Conservation (phyloP, 2,797 vertebrate genomes). For the Sebastes paucispinis region DNA sequence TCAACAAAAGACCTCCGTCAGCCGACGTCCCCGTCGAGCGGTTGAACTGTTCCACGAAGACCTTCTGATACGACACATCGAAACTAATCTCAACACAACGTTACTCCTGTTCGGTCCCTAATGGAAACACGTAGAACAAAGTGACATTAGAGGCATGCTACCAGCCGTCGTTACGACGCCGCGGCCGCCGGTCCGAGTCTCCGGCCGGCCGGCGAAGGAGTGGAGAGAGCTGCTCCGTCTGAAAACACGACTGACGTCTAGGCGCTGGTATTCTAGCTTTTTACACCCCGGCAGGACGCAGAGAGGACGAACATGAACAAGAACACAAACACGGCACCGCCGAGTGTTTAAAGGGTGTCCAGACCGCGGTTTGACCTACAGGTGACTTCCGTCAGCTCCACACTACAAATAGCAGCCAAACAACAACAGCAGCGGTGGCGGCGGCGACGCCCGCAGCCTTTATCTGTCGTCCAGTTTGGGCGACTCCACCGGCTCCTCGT, state of each 20-base stretch:
- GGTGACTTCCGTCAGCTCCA: slow-evolving; percentile 72
- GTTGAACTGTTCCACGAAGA: slow-evolving; percentile 7
- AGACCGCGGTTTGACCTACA: slow-evolving; percentile 59
- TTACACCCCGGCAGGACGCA: slow-evolving; percentile 55
- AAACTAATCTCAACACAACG: slow-evolving; percentile 46
- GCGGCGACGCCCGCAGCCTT: slow-evolving; percentile 25
- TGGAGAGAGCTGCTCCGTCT: slow-evolving; percentile 33
- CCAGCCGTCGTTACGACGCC: not conserved
- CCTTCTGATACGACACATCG: slow-evolving; percentile 29
- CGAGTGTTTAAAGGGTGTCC: slow-evolving; percentile 76
- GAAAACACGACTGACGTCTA: slow-evolving; percentile 46
- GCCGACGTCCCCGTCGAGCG: not conserved
- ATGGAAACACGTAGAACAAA: slow-evolving; percentile 67
- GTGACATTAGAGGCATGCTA: slow-evolving; percentile 66
- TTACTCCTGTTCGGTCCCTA: slow-evolving; percentile 49
- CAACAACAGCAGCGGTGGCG: slow-evolving; percentile 20
- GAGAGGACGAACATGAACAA: slow-evolving; percentile 73
- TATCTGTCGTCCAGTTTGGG: slow-evolving; percentile 91
- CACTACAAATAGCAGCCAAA: slow-evolving; percentile 37
- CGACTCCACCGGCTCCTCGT: slow-evolving; percentile 87
- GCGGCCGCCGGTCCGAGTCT: not conserved
- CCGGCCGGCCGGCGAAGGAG: not conserved
- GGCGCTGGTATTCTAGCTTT: slow-evolving; percentile 56
- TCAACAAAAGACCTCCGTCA: not conserved
- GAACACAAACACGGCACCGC: slow-evolving; percentile 74